Conservation (phyloP, 2,113 vertebrate genomes). For the Coturnix japonica region DNA sequence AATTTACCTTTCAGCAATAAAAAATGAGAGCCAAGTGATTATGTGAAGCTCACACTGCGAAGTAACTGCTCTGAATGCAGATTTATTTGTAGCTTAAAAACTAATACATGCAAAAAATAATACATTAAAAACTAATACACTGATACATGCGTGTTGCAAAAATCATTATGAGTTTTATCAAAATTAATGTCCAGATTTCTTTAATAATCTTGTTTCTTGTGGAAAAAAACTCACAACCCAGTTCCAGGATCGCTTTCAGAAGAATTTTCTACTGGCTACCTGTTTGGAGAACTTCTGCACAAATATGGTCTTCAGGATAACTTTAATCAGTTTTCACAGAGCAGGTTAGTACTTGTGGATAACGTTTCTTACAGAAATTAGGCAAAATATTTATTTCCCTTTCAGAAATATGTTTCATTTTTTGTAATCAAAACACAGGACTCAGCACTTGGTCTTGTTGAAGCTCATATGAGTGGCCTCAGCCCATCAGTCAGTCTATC, state of each 20-base stretch:
- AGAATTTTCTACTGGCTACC: constrained; percentile 90
- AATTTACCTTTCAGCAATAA: not conserved
- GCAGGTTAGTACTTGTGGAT: constrained; percentile 81
- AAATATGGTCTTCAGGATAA: constrained; percentile 91
- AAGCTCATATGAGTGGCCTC: too few species aligned
- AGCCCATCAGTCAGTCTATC: too few species aligned
- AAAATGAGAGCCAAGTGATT: not conserved
- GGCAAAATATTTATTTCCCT: not conserved
- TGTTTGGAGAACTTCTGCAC: constrained; percentile 91
- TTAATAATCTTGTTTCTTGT: not conserved
- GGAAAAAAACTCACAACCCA: constrained; percentile 47
- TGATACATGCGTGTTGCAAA: not conserved
- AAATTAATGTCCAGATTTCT: not conserved
- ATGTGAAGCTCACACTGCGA: not conserved
- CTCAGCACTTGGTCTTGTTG: too few species aligned
- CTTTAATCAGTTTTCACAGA: constrained; percentile 88
- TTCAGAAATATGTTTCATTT: not conserved
- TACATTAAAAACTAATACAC: too few species aligned
- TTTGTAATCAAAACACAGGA: too few species aligned
- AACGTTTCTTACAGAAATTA: not conserved
- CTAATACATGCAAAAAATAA: too few species aligned
- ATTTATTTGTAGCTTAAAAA: not conserved
- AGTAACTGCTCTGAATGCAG: not conserved
- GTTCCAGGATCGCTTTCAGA: constrained; percentile 84
- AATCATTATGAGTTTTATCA: not conserved